Evolutionary conservation across 1,140 invertebrate genomes (phyloP), one percentile per base, ranked within the genome.

Genomic region (Orchesella cincta): DNA sequence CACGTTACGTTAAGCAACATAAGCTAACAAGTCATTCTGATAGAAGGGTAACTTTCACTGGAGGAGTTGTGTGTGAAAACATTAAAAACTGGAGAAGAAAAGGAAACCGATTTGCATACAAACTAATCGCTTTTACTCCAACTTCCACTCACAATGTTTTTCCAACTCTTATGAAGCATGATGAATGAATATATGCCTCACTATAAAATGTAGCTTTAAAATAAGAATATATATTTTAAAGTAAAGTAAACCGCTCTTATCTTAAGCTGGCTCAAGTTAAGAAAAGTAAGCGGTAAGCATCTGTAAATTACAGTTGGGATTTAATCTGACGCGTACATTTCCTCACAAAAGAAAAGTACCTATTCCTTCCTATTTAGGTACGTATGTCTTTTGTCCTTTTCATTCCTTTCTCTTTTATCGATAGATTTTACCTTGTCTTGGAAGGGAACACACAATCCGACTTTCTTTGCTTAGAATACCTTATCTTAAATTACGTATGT

Each of bases 101-200:
- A 31, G 52, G 62, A 67, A 67, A 29, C 62, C 75, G 46, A 76
- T 76, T 71, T 76, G 36, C 75, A 76, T 76, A 76, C 64, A 52
- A 71, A 76, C 75, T 76, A 76, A 76, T 76, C 75, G 75, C 64
- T 76, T 76, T 52, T 67, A 67, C 8, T 8, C 3, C 8, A 57
- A 18, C n/a, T 18, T 18, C 23, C 26, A 67, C 26, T 33, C 62
- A 67, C 62, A 67, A 67, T 67, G 62, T 67, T 67, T 67, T 67
- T 67, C 31, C 62, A 31, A 31, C 62, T 5, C 14, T 67, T 67
- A 67, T 31, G 62, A 67, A 67, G 62, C 26, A 31, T 29, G 39
- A 20, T 12, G 39, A 46, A 46, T 46, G 54, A 31, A 31, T 67
- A 31, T 57, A 57, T 57, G 52, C 23, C n/a, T n/a, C n/a, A n/a